Evolutionary conservation across 2,888 invertebrate genomes (phyloP), one percentile per base, ranked within the genome.

Genomic region (Zaprionus obscuricornis): DNA sequence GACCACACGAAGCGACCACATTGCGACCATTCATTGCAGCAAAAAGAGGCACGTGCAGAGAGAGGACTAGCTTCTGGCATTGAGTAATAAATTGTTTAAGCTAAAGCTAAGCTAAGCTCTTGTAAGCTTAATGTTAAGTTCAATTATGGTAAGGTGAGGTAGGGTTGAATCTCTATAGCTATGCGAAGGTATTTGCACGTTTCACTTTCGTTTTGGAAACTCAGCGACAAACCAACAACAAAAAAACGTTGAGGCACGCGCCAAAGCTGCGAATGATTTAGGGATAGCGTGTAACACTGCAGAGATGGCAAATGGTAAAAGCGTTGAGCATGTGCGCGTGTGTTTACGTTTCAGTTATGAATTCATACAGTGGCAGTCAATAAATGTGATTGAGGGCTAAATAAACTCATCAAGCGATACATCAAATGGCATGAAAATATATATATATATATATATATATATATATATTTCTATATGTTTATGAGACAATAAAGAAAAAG

Each of bases 401-500:
- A 71, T 68, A 74, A 77, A 74, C 64, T 60, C 64, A 69, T 57
- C 58, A 66, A 63, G 81, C 66, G 66, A 65, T 62, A 55, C 56
- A 62, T 52, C 57, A 42, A 52, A 42, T n/a, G n/a, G n/a, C n/a
- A n/a, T n/a, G n/a, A 70, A 75, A 39, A 39, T 65, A 74, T 60
- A n/a, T n/a, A n/a, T n/a, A n/a, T n/a, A n/a, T n/a, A n/a, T n/a
- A n/a, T n/a, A n/a, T n/a, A n/a, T n/a, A n/a, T n/a, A n/a, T n/a
- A n/a, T n/a, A n/a, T n/a, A n/a, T n/a, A n/a, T n/a, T n/a, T n/a
- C n/a, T n/a, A n/a, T n/a, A n/a, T n/a, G n/a, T n/a, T n/a, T n/a
- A n/a, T n/a, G n/a, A n/a, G 59, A 81, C 77, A 84, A 84, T 82
- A 72, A 82, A 79, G 85, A 79, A 79, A 79, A 79, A 85, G 78